Evolutionary conservation across 2,888 invertebrate species (phyloP).

Genomic region (Lacanobia wlatinum): DNA sequence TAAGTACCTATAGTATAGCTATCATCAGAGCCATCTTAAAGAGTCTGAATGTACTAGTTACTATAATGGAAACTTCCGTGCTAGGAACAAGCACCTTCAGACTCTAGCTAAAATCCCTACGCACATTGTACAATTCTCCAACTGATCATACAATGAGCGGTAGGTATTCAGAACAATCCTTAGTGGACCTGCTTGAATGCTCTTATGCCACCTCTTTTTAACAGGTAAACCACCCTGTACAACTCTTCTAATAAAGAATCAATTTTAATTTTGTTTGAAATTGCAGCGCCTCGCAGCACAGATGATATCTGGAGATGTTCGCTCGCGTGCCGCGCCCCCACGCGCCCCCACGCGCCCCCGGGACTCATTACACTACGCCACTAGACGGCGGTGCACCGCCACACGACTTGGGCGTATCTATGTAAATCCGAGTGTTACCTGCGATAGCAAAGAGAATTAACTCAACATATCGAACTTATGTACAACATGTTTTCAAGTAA

Average conservation of each 20-base stretch:
- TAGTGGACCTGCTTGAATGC: too few relatives aligned
- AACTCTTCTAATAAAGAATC: not conserved
- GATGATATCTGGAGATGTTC: not conserved
- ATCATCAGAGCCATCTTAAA: too few relatives aligned
- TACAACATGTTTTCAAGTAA: not conserved
- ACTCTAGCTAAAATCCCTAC: too few relatives aligned
- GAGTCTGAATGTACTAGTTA: too few relatives aligned
- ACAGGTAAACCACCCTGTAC: not conserved
- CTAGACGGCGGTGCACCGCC: not conserved
- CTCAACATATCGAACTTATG: not conserved
- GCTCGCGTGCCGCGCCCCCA: not conserved
- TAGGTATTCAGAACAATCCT: too few relatives aligned
- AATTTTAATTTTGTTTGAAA: conserved; percentile 8
- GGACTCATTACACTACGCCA: conserved; percentile 9
- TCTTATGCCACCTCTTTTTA: too few relatives aligned
- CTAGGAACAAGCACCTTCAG: too few relatives aligned
- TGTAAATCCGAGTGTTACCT: not conserved
- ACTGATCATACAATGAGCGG: too few relatives aligned
- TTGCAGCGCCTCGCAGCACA: not conserved
- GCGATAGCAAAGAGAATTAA: not conserved
- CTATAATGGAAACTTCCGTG: too few relatives aligned
- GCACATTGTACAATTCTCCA: too few relatives aligned
- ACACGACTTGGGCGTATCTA: too few relatives aligned
- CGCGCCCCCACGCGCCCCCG: not conserved
- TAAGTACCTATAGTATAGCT: too few relatives aligned